Percentiles rank a stretch among this genome's conserved stretches.
These are phyloP conservation scores for Polypterus bichir DNA, from an alignment of 2,113 vertebrate genomes.

Conservation along the genomic window DNA sequence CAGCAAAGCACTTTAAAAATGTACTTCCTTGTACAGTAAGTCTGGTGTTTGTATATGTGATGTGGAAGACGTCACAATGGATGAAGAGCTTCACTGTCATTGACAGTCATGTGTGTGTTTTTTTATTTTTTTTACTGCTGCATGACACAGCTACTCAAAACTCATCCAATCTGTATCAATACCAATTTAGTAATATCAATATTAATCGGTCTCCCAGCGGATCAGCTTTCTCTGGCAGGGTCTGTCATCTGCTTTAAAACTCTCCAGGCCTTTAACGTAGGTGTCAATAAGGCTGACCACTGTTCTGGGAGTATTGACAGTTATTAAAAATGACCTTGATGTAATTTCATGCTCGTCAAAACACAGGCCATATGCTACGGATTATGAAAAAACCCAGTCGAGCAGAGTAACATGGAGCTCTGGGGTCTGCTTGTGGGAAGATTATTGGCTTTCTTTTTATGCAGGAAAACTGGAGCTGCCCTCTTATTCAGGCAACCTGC, in stretches of 20 bases:
- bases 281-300: slow-evolving; percentile 68
- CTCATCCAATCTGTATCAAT: slow-evolving; percentile 93
- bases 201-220: slow-evolving; percentile 71
- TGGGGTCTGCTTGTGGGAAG: slow-evolving; percentile 18
- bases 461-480: slow-evolving; percentile 20
- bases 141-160: slow-evolving; percentile 60
- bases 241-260: slow-evolving; percentile 36
- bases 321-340: slow-evolving; percentile 97
- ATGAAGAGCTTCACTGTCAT: slow-evolving; percentile 40
- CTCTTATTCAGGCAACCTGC: slow-evolving; percentile 29
- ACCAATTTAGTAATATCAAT: slow-evolving; percentile 97
- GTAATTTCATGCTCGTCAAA: slow-evolving; percentile 82
- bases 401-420: slow-evolving; percentile 26
- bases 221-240: slow-evolving; percentile 51
- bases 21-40: no score
- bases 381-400: slow-evolving; percentile 48
- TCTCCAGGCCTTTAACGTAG: slow-evolving; percentile 53
- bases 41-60: no score
- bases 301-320: slow-evolving; percentile 75
- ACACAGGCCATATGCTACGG: slow-evolving; percentile 63
- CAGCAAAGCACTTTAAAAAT: no score
- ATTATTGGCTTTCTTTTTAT: slow-evolving; percentile 28
- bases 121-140: slow-evolving; percentile 24
- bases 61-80: slow-evolving; percentile 13
- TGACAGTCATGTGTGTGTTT: slow-evolving; percentile 35